Evolutionary conservation across 2,113 vertebrate species (phyloP).

Genomic region (Microcebus ravelobensis): DNA sequence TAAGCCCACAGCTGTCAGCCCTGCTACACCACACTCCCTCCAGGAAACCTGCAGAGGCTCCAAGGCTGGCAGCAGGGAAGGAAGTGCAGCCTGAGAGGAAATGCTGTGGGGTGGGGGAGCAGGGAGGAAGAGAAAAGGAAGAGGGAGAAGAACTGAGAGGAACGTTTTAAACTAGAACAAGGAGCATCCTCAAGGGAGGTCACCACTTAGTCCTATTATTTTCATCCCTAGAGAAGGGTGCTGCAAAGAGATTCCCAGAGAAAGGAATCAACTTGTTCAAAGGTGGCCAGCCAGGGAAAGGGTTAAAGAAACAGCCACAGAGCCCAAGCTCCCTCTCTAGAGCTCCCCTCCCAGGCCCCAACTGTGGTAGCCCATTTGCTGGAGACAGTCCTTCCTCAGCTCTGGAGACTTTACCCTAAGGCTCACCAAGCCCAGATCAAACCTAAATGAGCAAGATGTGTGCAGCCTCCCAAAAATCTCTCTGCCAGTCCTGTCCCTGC

Average conservation of each 20-base stretch:
- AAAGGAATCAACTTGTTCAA: not conserved
- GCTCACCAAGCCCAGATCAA: not conserved
- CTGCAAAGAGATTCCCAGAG: not conserved
- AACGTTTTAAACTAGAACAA: constrained; percentile 18
- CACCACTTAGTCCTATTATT: constrained; percentile 46
- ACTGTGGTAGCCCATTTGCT: not conserved
- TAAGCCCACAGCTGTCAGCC: not conserved
- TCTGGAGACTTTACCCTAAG: not conserved
- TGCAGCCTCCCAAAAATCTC: not conserved
- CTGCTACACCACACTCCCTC: constrained; percentile 11
- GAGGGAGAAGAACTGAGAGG: not conserved
- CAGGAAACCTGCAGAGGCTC: constrained; percentile 17
- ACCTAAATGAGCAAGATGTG: not conserved
- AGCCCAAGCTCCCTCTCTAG: not conserved
- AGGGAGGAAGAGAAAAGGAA: not conserved
- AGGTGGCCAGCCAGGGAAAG: not conserved
- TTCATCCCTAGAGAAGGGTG: constrained; percentile 25
- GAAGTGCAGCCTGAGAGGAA: constrained; percentile 24
- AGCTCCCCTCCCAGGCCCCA: not conserved
- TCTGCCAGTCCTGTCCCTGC: not conserved
- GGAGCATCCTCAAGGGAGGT: constrained; percentile 43
- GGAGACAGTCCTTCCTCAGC: not conserved
- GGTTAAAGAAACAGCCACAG: not conserved
- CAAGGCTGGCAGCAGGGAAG: not conserved
- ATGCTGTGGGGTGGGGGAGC: not conserved